Evolutionary conservation across 2,888 invertebrate species (phyloP).

Genomic region (Heteromurus nitidus): DNA sequence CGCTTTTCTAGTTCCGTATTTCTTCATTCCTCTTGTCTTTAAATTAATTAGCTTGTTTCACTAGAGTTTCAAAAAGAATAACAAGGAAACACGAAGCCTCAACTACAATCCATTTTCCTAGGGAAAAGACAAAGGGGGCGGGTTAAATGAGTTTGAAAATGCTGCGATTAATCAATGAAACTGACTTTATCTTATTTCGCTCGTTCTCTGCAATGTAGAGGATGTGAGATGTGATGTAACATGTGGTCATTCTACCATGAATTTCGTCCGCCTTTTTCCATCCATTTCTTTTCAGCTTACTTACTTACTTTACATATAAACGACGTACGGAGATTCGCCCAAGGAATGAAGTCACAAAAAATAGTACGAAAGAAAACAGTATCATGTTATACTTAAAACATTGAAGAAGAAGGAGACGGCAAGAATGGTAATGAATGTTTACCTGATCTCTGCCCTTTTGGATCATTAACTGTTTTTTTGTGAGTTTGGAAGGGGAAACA

Average conservation of each 20-base stretch:
- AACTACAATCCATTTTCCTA: not conserved
- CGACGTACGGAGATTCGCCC: no score
- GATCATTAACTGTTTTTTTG: slow-evolving; percentile 53
- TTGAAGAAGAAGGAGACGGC: slow-evolving; percentile 25
- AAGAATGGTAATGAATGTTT: slow-evolving; percentile 56
- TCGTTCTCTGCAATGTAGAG: slow-evolving; percentile 14
- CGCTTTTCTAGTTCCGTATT: not conserved
- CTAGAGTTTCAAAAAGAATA: slow-evolving; percentile 21
- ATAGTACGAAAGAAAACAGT: no score
- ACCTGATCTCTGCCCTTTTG: slow-evolving; percentile 54
- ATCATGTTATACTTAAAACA: not conserved
- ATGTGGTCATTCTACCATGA: slow-evolving; percentile 5
- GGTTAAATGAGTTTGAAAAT: slow-evolving; percentile 35
- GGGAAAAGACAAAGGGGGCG: slow-evolving; percentile 23
- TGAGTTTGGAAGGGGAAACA: not conserved
- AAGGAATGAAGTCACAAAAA: no score
- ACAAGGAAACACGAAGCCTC: not conserved
- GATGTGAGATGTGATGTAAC: no score
- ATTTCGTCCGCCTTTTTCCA: slow-evolving; percentile 16
- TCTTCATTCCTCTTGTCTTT: slow-evolving; percentile 1
- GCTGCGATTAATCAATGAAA: slow-evolving; percentile 52
- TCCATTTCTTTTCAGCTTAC: slow-evolving; percentile 5
- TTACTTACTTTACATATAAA: not conserved
- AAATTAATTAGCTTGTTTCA: slow-evolving; percentile 49
- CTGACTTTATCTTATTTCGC: slow-evolving; percentile 35